Evolutionary conservation across 2,888 invertebrate species (phyloP).

Genomic region (Amblyjoppa proteus): DNA sequence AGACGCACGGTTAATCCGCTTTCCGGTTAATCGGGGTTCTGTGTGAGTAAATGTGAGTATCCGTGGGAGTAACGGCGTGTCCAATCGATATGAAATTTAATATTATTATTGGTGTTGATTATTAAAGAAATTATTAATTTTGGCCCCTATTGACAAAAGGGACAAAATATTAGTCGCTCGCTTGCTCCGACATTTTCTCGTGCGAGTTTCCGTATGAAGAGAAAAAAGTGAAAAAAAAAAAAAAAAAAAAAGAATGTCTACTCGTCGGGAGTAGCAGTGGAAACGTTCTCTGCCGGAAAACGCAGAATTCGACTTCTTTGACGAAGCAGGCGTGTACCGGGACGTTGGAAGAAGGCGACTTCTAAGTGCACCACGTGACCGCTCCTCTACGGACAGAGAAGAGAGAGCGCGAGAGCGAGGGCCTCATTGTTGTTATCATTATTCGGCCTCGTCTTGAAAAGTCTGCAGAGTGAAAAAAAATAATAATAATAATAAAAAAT

Average conservation of each 20-base stretch:
- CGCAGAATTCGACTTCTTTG: constrained; percentile 45
- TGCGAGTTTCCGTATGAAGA: not conserved
- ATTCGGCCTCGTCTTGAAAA: constrained; percentile 44
- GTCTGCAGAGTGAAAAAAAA: constrained; percentile 13
- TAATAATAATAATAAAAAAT: not conserved
- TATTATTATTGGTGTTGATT: too few species aligned
- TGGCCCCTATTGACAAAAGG: too few species aligned
- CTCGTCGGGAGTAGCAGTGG: not conserved
- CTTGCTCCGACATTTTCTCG: not conserved
- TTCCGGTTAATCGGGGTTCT: too few species aligned
- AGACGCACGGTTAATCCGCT: too few species aligned
- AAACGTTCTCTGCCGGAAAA: constrained; percentile 1
- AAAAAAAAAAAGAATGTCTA: not conserved
- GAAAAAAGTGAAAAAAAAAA: not conserved
- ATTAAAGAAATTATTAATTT: too few species aligned
- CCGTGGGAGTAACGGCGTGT: too few species aligned
- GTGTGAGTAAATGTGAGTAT: too few species aligned
- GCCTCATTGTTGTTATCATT: constrained; percentile 44
- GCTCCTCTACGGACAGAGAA: constrained; percentile 3
- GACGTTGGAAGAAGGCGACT: constrained; percentile 35
- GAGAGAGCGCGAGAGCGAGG: constrained; percentile 28
- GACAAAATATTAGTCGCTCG: not conserved
- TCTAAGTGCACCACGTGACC: constrained; percentile 50
- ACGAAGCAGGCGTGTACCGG: constrained; percentile 10
- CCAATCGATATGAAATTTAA: too few species aligned